Percentiles rank a stretch among this genome's conserved stretches.
Conservation (phyloP, 2,797 vertebrate species). For the Tangara arthus region DNA sequence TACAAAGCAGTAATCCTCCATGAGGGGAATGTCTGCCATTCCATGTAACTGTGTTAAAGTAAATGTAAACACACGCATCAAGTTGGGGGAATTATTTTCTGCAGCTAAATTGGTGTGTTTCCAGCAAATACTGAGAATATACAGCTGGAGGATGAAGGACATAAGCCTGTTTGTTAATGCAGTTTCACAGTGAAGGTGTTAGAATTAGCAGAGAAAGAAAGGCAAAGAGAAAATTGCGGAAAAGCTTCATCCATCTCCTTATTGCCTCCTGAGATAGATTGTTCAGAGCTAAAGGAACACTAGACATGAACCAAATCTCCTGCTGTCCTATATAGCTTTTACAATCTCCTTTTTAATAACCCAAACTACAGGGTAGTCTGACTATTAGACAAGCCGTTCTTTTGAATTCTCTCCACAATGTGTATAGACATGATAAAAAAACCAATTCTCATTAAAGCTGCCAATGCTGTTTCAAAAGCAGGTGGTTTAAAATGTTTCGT, state of each 20-base stretch:
- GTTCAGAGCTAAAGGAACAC: conserved; percentile 67
- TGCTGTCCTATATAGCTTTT: conserved; percentile 71
- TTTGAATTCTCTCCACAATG: conserved; percentile 60
- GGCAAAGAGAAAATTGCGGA: conserved; percentile 39
- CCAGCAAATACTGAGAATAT: background rate
- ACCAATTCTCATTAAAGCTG: conserved; percentile 69
- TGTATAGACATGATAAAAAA: conserved; percentile 60
- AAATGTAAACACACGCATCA: background rate
- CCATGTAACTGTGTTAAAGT: background rate
- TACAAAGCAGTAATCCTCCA: background rate
- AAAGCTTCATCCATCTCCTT: conserved; percentile 72
- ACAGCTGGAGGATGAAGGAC: background rate
- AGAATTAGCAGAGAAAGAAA: conserved; percentile 65
- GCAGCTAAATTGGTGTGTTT: background rate
- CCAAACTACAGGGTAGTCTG: conserved; percentile 61
- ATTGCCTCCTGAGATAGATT: conserved; percentile 67
- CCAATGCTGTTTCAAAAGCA: conserved; percentile 67
- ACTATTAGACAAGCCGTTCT: conserved; percentile 57
- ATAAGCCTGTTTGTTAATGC: conserved; percentile 62
- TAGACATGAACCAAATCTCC: conserved; percentile 66
- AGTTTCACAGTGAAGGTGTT: conserved; percentile 61
- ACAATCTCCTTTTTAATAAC: conserved; percentile 71
- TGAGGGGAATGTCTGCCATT: background rate
- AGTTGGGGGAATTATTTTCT: conserved; percentile 8
- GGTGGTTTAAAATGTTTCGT: conserved; percentile 61